These are phyloP conservation scores for Riparia riparia DNA, from an alignment of 2,113 vertebrate genomes.

Conservation along the genomic window DNA sequence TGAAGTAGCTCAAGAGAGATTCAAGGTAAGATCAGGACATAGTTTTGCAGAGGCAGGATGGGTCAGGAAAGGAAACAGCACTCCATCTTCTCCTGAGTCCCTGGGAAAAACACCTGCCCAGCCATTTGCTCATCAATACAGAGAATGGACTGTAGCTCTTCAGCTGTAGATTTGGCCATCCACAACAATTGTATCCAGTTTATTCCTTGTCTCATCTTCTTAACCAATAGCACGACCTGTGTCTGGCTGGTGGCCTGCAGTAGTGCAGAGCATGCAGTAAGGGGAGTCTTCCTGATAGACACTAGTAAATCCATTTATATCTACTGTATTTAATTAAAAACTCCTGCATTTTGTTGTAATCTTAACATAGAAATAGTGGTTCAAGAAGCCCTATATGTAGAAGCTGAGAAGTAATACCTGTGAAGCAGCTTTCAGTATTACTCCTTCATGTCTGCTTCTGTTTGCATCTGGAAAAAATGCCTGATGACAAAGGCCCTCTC, in stretches of 20 bases:
- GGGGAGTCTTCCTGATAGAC: not conserved
- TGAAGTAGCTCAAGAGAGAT: not conserved
- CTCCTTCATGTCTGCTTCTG: not conserved
- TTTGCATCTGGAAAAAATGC: not conserved
- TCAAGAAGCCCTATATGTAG: not conserved
- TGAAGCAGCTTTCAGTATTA: not conserved
- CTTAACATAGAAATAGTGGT: not conserved
- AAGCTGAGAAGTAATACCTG: not conserved
- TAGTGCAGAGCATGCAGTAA: not conserved
- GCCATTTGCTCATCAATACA: not conserved
- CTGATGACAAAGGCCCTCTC: not conserved
- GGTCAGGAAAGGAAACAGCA: not conserved
- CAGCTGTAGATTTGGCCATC: not conserved
- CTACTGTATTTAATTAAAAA: not conserved
- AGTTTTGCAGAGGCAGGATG: not conserved
- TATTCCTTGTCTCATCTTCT: not conserved
- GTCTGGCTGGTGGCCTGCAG: not conserved
- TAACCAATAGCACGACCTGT: not conserved
- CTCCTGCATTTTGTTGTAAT: not conserved
- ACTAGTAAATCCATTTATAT: not conserved
- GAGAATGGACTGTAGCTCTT: not conserved
- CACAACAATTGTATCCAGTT: not conserved
- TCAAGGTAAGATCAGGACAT: not conserved
- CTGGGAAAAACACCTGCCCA: not conserved
- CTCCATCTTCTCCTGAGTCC: not conserved